Evolutionary conservation across 2,888 invertebrate species (phyloP), one percentile per base, ranked within the genome.

Genomic region (Spialia ferax): DNA sequence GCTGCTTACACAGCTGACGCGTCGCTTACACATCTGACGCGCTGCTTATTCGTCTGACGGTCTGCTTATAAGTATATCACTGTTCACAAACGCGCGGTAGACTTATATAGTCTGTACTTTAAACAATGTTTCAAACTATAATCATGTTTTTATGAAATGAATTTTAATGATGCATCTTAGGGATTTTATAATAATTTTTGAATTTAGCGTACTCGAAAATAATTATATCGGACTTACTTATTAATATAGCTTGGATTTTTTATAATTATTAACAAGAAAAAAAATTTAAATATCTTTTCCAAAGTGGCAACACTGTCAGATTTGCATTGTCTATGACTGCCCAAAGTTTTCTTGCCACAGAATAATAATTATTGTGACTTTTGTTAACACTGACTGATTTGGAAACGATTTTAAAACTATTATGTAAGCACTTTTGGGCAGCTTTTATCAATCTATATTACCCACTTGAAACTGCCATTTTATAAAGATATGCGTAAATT

Each of bases 341-440:
- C 20, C 20, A 48, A 74, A 68, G 71, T 76, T 77, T 73, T 80
- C 42, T 29, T 63, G 55, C 54, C 63, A 63, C 76, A 74, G 5
- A n/a, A 22, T 23, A 10, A 2, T 3, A 6, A 2, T 26, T 26
- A 8, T 26, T 22, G 32, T 32, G 32, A 10, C 32, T 23, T 1
- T 23, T 23, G 13, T 18, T 50, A 52, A 35, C 13, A 32, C 56
- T 32, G 56, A 35, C 32, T 35, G 56, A 56, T 35, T 56, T 35
- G 35, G 35, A 32, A 18, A n/a, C 3, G 13, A 29, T 56, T 56
- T 56, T 56, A 6, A 35, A 32, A 15, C 11, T 55, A 7, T 56
- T 32, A 35, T 13, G 50, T 50, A 13, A 10, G 22, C 32, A 55
- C 10, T 38, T 22, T 42, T 45, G 18, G 29, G 57, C 64, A 50